A percentile compares a stretch with the other conserved stretches of the same genome.
phyloP scores from a whole-genome alignment of 2,888 invertebrate species.

The Spisula subtruncata region DNA sequence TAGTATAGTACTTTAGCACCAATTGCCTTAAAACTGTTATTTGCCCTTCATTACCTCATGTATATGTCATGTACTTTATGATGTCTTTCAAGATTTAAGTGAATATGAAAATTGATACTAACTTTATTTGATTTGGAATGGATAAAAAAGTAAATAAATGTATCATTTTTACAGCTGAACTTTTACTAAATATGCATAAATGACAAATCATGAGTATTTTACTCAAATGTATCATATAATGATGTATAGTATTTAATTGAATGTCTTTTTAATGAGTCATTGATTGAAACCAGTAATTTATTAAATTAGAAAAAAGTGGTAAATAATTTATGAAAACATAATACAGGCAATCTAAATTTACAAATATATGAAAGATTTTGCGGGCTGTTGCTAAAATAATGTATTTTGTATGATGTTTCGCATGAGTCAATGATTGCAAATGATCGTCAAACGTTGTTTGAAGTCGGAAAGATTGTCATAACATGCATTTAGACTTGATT shows the following conservation, averaged over 20 bases:
- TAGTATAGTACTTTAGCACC: no score
- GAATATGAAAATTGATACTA: neutral
- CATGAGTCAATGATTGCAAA: constrained; percentile 38
- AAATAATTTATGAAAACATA: constrained; percentile 33
- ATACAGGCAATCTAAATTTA: constrained; percentile 26
- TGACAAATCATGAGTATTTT: constrained; percentile 19
- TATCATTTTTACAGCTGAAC: neutral
- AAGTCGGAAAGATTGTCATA: neutral
- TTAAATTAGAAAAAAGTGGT: constrained; percentile 30
- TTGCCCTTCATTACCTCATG: neutral
- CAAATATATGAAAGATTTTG: constrained; percentile 43
- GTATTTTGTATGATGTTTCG: constrained; percentile 30
- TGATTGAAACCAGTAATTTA: neutral
- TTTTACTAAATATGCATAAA: constrained; percentile 10
- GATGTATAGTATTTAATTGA: constrained; percentile 20
- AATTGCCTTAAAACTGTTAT: neutral
- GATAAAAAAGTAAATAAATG: neutral
- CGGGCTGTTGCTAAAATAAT: constrained; percentile 42
- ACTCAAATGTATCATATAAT: neutral
- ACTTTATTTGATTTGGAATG: neutral
- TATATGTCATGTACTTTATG: neutral
- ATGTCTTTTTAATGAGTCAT: constrained; percentile 50
- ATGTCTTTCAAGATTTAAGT: neutral
- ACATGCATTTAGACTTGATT: constrained; percentile 7
- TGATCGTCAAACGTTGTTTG: constrained; percentile 9